Base-by-base conservation (phyloP, 2,113 vertebrate genomes). In the Alosa alosa region DNA sequence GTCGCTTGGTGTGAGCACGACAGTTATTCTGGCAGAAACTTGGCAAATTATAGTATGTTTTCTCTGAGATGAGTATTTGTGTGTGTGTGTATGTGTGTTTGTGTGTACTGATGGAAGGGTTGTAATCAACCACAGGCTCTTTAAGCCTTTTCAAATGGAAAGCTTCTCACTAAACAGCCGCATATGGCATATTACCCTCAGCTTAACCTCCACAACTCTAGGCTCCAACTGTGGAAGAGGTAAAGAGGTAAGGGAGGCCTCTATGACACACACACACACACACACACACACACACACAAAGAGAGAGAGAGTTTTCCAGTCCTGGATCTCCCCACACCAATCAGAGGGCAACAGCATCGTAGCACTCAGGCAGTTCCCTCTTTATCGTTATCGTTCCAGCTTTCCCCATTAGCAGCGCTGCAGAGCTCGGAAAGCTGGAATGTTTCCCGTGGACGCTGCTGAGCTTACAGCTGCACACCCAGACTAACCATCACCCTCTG, bases 111-210 rank as follows among this genome's bases (percentile, higher is more conserved):
- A 25, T n/a, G 7, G 60, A 64, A 25, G 22, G 22, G 22, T 64
- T 64, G 60, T 31, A 22, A 81, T 83, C 50, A 47, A 86, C 82
- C n/a, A 13, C 82, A 83, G 46, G 44, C 86, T 78, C 36, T 81
- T 64, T 41, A 41, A 13, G 50, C 25, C 47, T 46, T 31, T 78
- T 36, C 49, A 60, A 86, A 82, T 50, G 82, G 60, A 60, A 78
- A 17, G 44, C 49, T 84, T 84, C 22, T 1, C 83, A 83, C 41
- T 47, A 72, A 82, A 64, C 50, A 68, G 44, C 45, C 31, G 52
- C 88, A 85, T 86, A 85, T 89, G 78, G 75, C 78, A 81, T 87
- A 39, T 86, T 86, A 86, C 78, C 72, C 81, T 57, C 81, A 81
- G 25, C 39, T 83, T 87, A 81, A 85, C 88, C 86, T 88, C 22